A percentile compares a stretch with the other conserved stretches of the same genome.
Evolutionary conservation across 2,113 vertebrate species (phyloP).

Genomic region (Morone saxatilis): DNA sequence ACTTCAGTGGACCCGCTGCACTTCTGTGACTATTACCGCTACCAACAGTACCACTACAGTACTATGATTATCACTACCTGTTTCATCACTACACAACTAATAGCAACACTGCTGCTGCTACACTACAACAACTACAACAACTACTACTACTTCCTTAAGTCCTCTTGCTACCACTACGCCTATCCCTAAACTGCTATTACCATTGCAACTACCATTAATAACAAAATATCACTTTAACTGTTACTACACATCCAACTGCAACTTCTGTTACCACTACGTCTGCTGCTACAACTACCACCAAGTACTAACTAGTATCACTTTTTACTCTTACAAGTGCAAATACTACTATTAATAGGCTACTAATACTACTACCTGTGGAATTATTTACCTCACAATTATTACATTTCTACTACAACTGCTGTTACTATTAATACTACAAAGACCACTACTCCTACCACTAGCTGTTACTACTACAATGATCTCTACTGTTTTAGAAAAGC

Average conservation of each 20-base stretch:
- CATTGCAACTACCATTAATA: too few species aligned
- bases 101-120: background rate
- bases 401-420: too few species aligned
- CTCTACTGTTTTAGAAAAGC: too few species aligned
- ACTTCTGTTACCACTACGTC: background rate
- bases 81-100: background rate
- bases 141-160: background rate
- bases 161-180: background rate
- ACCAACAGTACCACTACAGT: background rate
- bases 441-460: too few species aligned
- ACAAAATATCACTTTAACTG: too few species aligned
- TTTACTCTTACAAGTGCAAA: background rate
- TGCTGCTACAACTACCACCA: background rate
- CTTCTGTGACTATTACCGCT: background rate
- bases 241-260: background rate
- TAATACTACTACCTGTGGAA: background rate
- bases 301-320: too few species aligned
- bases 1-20: conserved; percentile 29
- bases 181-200: background rate
- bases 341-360: too few species aligned
- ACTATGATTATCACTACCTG: background rate
- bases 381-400: too few species aligned
- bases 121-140: background rate
- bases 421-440: too few species aligned
- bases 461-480: too few species aligned